Evolutionary conservation across 2,797 vertebrate species (phyloP).

Genomic region (Fundulus diaphanus): DNA sequence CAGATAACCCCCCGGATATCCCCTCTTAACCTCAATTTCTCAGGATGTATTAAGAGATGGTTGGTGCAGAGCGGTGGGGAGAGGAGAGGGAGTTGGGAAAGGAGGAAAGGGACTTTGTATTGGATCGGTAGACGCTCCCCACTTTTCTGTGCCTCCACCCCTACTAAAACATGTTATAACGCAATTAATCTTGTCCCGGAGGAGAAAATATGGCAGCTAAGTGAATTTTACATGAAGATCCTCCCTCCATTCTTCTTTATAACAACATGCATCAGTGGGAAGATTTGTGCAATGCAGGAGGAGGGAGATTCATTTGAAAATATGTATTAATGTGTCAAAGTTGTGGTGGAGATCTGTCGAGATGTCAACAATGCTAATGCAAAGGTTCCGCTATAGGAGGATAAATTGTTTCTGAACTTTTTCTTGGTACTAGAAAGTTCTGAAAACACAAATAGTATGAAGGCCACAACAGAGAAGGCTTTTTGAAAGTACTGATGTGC

Average conservation of each 20-base stretch:
- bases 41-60: slow-evolving; percentile 87
- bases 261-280: slow-evolving; percentile 60
- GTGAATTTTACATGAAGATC: slow-evolving; percentile 88
- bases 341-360: slow-evolving; percentile 2
- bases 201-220: slow-evolving; percentile 85
- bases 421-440: neutral
- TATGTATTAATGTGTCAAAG: slow-evolving; percentile 37
- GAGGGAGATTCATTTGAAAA: slow-evolving; percentile 53
- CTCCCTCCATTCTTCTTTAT: slow-evolving; percentile 76
- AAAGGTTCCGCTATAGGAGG: neutral
- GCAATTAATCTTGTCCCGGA: slow-evolving; percentile 84
- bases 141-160: slow-evolving; percentile 70
- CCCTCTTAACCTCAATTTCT: slow-evolving; percentile 91
- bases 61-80: slow-evolving; percentile 59
- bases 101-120: slow-evolving; percentile 44
- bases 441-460: neutral
- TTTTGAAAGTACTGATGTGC: neutral
- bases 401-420: neutral
- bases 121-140: slow-evolving; percentile 50
- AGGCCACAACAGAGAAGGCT: neutral
- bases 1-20: slow-evolving; percentile 88
- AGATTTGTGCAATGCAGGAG: slow-evolving; percentile 38
- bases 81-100: slow-evolving; percentile 43
- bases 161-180: slow-evolving; percentile 82
- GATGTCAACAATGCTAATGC: slow-evolving; percentile 17